A percentile compares a stretch with the other conserved stretches of the same genome.
Conservation (phyloP, 2,797 vertebrate genomes). For the Melanotaenia boesemani region DNA sequence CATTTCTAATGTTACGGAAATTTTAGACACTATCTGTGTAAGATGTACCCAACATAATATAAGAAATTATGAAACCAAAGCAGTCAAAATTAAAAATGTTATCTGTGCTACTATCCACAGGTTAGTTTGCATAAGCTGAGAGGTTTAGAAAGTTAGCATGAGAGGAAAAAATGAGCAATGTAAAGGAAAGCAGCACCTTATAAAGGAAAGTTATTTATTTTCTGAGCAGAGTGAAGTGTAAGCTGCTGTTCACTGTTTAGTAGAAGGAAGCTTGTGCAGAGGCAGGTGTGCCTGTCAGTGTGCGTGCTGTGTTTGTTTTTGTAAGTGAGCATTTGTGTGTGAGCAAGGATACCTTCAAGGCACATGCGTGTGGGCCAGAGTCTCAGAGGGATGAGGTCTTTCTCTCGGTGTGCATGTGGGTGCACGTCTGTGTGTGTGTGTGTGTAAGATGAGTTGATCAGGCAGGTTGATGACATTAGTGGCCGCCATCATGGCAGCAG, state of each 20-base stretch:
- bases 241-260: not conserved
- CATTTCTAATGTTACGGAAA: too few relatives aligned
- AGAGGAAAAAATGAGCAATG: not conserved
- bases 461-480: conserved; percentile 63
- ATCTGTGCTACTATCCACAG: not conserved
- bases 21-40: too few relatives aligned
- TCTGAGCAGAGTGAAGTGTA: not conserved
- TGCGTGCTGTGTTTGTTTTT: conserved; percentile 75
- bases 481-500: conserved; percentile 64
- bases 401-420: conserved; percentile 17
- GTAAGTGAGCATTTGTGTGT: conserved; percentile 64
- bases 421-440: conserved; percentile 9
- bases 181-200: not conserved
- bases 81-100: not conserved
- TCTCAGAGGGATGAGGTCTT: conserved; percentile 24
- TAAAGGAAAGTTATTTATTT: not conserved
- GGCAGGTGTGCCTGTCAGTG: conserved; percentile 60
- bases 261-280: conserved; percentile 8
- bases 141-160: not conserved
- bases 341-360: conserved; percentile 59
- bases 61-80: too few relatives aligned
- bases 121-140: not conserved
- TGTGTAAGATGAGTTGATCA: conserved; percentile 23
- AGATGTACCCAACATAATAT: too few relatives aligned
- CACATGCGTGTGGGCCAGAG: conserved; percentile 52